Base-by-base conservation (phyloP, 2,888 invertebrate species). In the Callimorpha dominula region DNA sequence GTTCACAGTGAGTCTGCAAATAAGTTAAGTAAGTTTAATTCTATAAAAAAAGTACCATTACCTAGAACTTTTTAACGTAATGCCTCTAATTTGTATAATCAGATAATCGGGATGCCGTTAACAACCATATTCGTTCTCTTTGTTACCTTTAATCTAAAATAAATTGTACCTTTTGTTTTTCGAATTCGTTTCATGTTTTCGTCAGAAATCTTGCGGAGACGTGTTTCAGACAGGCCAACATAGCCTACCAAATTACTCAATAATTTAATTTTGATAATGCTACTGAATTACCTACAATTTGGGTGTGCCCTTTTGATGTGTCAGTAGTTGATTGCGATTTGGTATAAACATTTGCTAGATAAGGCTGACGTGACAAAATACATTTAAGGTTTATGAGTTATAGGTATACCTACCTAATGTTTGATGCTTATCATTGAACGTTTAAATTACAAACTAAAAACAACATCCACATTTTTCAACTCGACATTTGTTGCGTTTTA, bases 261-360 rank as follows among this genome's bases (percentile, higher is more conserved):
- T 79, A 78, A 82, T 79, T 83, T 73, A 81, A 84, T 82, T 82
- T 79, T 71, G 76, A 78, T 76, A 81, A 76, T 81, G 75, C 65
- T 65, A 73, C 65, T 72, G 73, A 76, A 78, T 82, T 77, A 67
- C 71, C 72, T 70, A 65, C 72, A 71, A 78, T 82, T 79, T 78
- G 72, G 78, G 78, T 63, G 75, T 70, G 75, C 43, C 67, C 4
- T 12, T 52, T 62, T 40, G 67, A 72, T 67, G 9, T 60, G 65
- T 66, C 57, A 49, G 57, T 43, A 65, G 65, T 42, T 68, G 7
- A 40, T 42, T 68, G 75, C 76, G 73, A 67, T 72, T 68, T 68
- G 43, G 43, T 68, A 15, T 31, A 6, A 20, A 20, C n/a, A 20
- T 68, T 68, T 43, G 31, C 11, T 43, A 57, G 68, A 68, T 68